Conservation (phyloP, 2,888 invertebrate genomes). For the Volucella bombylans region DNA sequence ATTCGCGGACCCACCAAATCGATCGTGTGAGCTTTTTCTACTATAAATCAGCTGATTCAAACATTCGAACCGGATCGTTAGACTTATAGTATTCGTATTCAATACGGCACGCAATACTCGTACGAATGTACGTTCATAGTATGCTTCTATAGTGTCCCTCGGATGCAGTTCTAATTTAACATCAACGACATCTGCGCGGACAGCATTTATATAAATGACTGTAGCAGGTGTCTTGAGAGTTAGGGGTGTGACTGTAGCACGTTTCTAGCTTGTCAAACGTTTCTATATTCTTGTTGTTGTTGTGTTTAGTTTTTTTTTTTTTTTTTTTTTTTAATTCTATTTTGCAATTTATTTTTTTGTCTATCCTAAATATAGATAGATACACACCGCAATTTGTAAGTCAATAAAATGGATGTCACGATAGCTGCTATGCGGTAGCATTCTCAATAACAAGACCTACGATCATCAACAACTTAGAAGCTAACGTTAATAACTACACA, state of each 20-base stretch:
- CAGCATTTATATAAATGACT: conserved; percentile 48
- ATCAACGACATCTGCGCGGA: conserved; percentile 18
- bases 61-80: not conserved
- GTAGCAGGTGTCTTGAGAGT: conserved; percentile 55
- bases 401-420: conserved; percentile 23
- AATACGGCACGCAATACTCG: conserved; percentile 28
- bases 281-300: not conserved
- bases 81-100: too few species aligned
- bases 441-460: conserved; percentile 11
- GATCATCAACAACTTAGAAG: too few species aligned
- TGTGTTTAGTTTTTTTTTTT: not conserved
- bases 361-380: conserved; percentile 33
- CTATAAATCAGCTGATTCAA: conserved; percentile 55
- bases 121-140: not conserved
- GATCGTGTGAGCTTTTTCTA: conserved; percentile 39
- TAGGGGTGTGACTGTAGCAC: conserved; percentile 70
- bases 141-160: conserved; percentile 7
- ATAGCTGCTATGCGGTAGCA: not conserved
- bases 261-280: conserved; percentile 60
- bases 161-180: conserved; percentile 43
- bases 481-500: too few species aligned
- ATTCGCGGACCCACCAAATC: too few species aligned
- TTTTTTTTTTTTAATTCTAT: not conserved
- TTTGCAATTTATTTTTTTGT: conserved; percentile 8
- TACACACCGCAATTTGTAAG: conserved; percentile 34